Percentiles rank a stretch among this genome's conserved stretches.
Conservation (phyloP, 2,113 vertebrate species). For the Amphiprion percula region DNA sequence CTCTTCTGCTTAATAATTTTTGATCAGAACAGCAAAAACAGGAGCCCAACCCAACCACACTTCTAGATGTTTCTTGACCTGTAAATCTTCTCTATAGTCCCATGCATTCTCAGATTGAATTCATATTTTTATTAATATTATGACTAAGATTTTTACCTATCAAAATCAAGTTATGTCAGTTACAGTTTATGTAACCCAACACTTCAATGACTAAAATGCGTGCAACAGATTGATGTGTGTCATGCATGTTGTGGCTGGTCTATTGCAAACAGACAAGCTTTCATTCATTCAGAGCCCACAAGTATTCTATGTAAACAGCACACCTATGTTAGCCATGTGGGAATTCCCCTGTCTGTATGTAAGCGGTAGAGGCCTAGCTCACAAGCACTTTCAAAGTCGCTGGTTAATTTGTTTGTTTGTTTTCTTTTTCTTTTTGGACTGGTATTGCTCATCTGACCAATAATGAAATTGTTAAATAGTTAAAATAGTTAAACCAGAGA, state of each 20-base stretch:
- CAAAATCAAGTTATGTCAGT: not conserved
- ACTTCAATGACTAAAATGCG: no score
- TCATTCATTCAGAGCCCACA: constrained; percentile 10
- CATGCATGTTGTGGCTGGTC: not conserved
- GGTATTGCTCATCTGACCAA: not conserved
- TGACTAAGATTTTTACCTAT: not conserved
- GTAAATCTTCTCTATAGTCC: not conserved
- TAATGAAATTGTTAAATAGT: not conserved
- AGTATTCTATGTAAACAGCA: constrained; percentile 37
- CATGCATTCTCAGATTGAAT: not conserved
- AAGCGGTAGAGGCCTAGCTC: not conserved
- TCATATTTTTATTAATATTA: not conserved
- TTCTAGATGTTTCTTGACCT: not conserved
- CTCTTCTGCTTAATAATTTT: not conserved
- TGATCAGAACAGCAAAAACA: not conserved
- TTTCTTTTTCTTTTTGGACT: not conserved
- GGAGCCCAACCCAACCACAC: not conserved
- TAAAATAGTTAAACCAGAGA: not conserved
- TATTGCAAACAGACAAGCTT: not conserved
- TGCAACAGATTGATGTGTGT: not conserved
- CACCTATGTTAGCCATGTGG: constrained; percentile 16
- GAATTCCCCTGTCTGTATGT: constrained; percentile 43
- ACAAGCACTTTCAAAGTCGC: constrained; percentile 18
- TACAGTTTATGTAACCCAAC: not conserved
- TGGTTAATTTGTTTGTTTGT: not conserved